Percentiles rank a stretch among this genome's conserved stretches.
phyloP scores from a whole-genome alignment of 2,113 vertebrate genomes.

The Grammomys surdaster region DNA sequence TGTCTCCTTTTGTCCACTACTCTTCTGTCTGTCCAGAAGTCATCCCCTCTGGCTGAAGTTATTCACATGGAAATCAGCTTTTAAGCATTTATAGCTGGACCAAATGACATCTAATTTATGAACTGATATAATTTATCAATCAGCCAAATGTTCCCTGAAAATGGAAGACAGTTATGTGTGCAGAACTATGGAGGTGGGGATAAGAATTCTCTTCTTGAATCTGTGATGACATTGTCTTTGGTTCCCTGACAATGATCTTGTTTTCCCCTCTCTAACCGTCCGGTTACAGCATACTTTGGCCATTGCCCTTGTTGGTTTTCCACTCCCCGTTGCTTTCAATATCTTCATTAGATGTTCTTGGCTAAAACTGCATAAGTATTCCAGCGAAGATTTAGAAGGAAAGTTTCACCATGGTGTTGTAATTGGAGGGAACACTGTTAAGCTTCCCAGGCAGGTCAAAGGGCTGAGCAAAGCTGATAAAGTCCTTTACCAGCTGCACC shows the following conservation, averaged over 20 bases:
- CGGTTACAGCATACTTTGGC: neutral
- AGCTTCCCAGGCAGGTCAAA: neutral
- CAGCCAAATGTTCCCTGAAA: neutral
- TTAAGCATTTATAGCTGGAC: constrained; percentile 28
- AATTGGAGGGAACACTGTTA: neutral
- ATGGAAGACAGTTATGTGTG: neutral
- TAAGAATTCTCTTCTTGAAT: neutral
- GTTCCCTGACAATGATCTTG: neutral
- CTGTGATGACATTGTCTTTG: neutral
- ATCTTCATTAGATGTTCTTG: neutral
- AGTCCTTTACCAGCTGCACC: neutral
- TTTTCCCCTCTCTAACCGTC: neutral
- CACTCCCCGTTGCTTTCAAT: neutral
- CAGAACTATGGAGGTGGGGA: neutral
- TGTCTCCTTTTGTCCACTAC: neutral
- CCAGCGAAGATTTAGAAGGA: neutral
- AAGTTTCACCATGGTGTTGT: neutral
- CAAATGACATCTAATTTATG: neutral
- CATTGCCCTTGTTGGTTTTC: neutral
- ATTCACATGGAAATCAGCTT: constrained; percentile 14
- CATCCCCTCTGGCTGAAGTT: neutral
- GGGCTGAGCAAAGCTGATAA: neutral
- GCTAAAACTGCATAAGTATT: neutral
- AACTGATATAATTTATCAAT: constrained; percentile 6
- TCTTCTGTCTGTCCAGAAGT: neutral